Evolutionary conservation across 2,797 vertebrate species (phyloP), one percentile per base, ranked within the genome.

Genomic region (Enoplosus armatus): DNA sequence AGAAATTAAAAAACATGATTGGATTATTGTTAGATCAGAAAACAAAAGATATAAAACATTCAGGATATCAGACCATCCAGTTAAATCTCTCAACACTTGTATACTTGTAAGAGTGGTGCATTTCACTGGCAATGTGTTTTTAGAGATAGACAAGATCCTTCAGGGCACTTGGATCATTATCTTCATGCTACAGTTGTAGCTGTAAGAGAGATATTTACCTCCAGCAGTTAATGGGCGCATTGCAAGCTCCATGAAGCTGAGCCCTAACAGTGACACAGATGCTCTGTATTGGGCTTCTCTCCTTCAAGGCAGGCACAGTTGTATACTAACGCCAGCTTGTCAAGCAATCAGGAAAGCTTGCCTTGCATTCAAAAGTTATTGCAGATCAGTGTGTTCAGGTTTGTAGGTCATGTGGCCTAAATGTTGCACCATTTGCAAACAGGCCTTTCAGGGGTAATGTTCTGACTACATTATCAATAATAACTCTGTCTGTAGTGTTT

Each of bases 81-180:
- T n/a, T n/a, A n/a, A n/a, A n/a, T n/a, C n/a, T n/a, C n/a, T n/a
- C n/a, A n/a, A n/a, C n/a, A n/a, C n/a, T n/a, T n/a, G n/a, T n/a
- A n/a, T n/a, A n/a, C n/a, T n/a, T n/a, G n/a, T n/a, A n/a, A n/a
- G n/a, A n/a, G n/a, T n/a, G n/a, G n/a, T n/a, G n/a, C n/a, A n/a
- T n/a, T n/a, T n/a, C n/a, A n/a, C 76, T 22, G 16, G 14, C 77
- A 59, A 77, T 79, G 79, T 72, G 70, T 55, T 70, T 70, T 62
- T 27, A 72, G 72, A 75, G 71, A 79, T 60, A 67, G 73, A 74
- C 39, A 14, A 60, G 58, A 63, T 77, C 68, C 82, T 89, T 84
- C 71, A 29, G 85, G 85, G 77, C 70, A 65, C 55, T 65, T 33
- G 31, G 79, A 80, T 87, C 82, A 89, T 89, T 82, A 82, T 87